These are phyloP conservation scores for Pseudopodoces humilis DNA, from an alignment of 2,113 vertebrate species.

Conservation along the genomic window DNA sequence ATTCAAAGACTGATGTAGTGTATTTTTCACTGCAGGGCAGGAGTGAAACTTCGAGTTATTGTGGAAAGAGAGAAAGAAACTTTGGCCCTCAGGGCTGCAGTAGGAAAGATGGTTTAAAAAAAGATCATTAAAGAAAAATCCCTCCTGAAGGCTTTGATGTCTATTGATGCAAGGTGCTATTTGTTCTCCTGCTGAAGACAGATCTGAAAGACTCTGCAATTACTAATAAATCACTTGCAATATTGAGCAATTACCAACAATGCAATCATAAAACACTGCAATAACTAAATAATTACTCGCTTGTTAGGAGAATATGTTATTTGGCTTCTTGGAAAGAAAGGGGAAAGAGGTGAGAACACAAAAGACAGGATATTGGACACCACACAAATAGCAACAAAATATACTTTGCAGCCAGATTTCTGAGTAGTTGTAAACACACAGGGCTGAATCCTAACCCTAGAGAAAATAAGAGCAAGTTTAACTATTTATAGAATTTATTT, in stretches of 20 bases:
- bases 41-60: not conserved
- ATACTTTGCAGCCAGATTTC: not conserved
- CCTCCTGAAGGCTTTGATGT: conserved; percentile 16
- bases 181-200: conserved; percentile 32
- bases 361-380: conserved; percentile 30
- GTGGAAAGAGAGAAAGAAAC: conserved; percentile 21
- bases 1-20: not conserved
- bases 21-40: conserved; percentile 16
- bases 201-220: conserved; percentile 41
- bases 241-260: conserved; percentile 60
- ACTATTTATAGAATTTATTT: not conserved
- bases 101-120: not conserved
- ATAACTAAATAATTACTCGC: conserved; percentile 52
- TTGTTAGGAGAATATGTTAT: conserved; percentile 20
- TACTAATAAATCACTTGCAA: conserved; percentile 56
- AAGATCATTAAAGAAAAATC: conserved; percentile 31
- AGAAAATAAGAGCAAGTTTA: not conserved
- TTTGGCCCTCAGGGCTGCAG: not conserved
- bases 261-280: conserved; percentile 35
- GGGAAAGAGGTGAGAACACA: conserved; percentile 5
- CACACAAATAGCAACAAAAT: conserved; percentile 8
- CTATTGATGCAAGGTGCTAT: conserved; percentile 46
- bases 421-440: not conserved
- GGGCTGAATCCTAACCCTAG: not conserved
- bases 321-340: conserved; percentile 12